Evolutionary conservation across 2,797 vertebrate species (phyloP).

Genomic region (Galagoides demidoff): DNA sequence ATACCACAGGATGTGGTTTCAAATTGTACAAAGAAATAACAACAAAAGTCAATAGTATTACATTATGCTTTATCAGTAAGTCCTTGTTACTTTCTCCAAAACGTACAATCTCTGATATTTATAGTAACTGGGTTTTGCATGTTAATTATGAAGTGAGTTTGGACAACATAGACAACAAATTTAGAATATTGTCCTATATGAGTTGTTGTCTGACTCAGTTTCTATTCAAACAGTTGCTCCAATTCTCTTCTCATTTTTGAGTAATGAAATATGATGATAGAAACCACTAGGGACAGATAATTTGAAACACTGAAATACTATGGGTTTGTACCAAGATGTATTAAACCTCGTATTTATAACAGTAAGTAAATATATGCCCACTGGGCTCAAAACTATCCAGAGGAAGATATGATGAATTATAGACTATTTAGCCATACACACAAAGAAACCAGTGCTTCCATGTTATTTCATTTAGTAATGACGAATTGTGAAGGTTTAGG

Average conservation of each 20-base stretch:
- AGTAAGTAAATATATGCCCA: neutral
- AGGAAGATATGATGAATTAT: neutral
- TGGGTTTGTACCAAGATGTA: neutral
- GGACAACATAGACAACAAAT: neutral
- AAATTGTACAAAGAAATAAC: constrained; percentile 48
- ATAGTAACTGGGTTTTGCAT: constrained; percentile 19
- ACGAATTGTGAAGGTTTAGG: neutral
- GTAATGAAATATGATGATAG: constrained; percentile 15
- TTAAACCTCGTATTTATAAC: neutral
- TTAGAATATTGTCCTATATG: constrained; percentile 23
- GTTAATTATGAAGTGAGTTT: constrained; percentile 28
- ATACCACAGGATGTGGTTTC: neutral
- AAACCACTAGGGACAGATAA: constrained; percentile 6
- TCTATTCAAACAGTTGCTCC: constrained; percentile 14
- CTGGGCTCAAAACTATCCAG: neutral
- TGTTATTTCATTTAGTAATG: neutral
- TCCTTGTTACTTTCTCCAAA: neutral
- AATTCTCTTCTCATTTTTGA: constrained; percentile 51
- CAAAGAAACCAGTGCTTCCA: neutral
- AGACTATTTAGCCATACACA: neutral
- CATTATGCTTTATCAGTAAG: neutral
- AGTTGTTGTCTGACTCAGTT: constrained; percentile 39
- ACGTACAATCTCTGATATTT: neutral
- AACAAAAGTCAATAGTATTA: constrained; percentile 3
- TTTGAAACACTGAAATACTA: neutral